Conservation (phyloP, 2,797 vertebrate genomes). For the Hydrocynus forskahlii region DNA sequence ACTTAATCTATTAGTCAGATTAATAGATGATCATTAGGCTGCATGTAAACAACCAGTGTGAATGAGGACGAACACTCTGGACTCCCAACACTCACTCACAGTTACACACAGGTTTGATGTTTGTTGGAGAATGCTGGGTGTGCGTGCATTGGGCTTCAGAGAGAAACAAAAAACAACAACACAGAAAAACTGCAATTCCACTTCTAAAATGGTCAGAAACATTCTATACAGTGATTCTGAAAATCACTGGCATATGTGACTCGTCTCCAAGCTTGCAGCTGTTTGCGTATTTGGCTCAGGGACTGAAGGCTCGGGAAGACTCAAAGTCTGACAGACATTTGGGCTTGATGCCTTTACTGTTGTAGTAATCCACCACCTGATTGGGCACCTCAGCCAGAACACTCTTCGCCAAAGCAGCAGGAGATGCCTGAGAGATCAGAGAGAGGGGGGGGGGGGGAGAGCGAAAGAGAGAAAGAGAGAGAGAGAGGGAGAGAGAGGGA, state of each 20-base stretch:
- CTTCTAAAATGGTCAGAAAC: slow-evolving; percentile 55
- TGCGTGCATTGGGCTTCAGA: background rate
- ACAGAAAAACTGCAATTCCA: background rate
- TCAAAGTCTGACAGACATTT: slow-evolving; percentile 95
- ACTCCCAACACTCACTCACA: background rate
- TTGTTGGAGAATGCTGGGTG: background rate
- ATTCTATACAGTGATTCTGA: slow-evolving; percentile 69
- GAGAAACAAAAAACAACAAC: background rate
- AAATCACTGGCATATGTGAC: slow-evolving; percentile 82
- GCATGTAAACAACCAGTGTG: background rate
- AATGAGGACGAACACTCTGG: background rate
- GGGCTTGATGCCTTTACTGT: slow-evolving; percentile 96
- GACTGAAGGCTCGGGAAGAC: slow-evolving; percentile 94
- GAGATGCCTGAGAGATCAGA: slow-evolving; percentile 85
- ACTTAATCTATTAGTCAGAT: background rate
- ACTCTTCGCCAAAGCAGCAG: slow-evolving; percentile 96
- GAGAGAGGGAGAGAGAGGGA: background rate
- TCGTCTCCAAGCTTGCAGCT: slow-evolving; percentile 70
- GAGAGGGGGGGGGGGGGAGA: background rate
- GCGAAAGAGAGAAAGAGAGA: slow-evolving; percentile 11
- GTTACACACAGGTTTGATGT: background rate
- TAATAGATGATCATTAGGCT: background rate
- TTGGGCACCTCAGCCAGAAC: slow-evolving; percentile 99
- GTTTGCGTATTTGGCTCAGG: slow-evolving; percentile 80
- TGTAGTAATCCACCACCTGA: slow-evolving; percentile 99